phyloP scores from a whole-genome alignment of 2,113 vertebrate genomes.

The Leucosticte australis region DNA sequence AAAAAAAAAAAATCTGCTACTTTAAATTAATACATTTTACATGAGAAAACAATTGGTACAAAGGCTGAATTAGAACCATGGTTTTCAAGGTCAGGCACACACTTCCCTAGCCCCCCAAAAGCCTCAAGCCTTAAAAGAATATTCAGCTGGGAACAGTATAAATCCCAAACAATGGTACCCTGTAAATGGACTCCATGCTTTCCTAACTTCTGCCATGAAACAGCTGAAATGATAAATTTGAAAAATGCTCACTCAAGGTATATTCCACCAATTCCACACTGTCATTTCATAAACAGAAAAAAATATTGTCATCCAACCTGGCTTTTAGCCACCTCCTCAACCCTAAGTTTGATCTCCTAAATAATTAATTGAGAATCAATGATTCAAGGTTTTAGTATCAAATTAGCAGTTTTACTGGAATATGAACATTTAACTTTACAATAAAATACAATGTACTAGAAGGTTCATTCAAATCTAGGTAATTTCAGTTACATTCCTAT shows the following conservation, averaged over 20 bases:
- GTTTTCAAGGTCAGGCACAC: neutral
- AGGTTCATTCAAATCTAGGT: neutral
- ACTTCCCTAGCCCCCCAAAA: neutral
- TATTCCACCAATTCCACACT: neutral
- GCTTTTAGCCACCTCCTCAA: neutral
- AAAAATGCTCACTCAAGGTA: neutral
- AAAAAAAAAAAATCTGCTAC: neutral
- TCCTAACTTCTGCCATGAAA: neutral
- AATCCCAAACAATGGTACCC: neutral
- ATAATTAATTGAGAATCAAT: neutral
- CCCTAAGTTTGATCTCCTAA: neutral
- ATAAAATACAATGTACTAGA: neutral
- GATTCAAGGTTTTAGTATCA: neutral
- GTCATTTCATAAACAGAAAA: neutral
- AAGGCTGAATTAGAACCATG: neutral
- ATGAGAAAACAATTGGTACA: neutral
- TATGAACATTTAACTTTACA: neutral
- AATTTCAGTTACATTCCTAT: constrained; percentile 29
- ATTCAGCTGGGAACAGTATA: neutral
- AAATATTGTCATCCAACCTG: neutral
- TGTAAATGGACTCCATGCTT: neutral
- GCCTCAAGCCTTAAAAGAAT: neutral
- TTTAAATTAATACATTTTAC: constrained; percentile 36
- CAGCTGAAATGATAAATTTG: neutral
- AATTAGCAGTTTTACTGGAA: neutral